Evolutionary conservation across 2,113 vertebrate genomes (phyloP).

Genomic region (Epinephelus lanceolatus): DNA sequence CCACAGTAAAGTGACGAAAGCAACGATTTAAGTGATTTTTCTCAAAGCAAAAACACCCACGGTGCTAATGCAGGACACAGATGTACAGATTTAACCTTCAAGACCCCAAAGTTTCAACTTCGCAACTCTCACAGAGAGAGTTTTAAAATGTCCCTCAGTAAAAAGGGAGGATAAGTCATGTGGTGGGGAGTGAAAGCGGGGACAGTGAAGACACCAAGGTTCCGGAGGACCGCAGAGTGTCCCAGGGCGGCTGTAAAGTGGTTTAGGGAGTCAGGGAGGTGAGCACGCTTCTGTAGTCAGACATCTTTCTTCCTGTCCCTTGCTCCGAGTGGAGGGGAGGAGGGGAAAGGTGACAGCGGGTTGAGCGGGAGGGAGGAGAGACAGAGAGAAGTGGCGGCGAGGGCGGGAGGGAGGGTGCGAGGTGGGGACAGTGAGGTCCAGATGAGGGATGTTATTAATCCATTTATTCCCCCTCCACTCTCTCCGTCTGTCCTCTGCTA

Average conservation of each 20-base stretch:
- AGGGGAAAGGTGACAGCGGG: conserved; percentile 21
- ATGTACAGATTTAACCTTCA: conserved; percentile 6
- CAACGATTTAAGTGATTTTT: not conserved
- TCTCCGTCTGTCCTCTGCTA: conserved; percentile 57
- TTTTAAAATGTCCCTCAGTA: not conserved
- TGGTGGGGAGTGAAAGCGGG: not conserved
- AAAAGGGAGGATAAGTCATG: conserved; percentile 1
- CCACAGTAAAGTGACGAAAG: not conserved
- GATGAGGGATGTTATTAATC: conserved; percentile 70
- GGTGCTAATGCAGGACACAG: not conserved
- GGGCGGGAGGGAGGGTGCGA: not conserved
- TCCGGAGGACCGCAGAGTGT: conserved; percentile 23
- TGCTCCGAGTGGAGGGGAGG: not conserved
- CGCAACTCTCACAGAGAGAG: not conserved
- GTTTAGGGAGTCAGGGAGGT: conserved; percentile 45
- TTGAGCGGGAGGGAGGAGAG: not conserved
- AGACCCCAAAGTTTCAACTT: not conserved
- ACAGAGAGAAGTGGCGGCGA: not conserved
- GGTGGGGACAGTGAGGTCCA: conserved; percentile 25
- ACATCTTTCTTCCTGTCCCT: conserved; percentile 45
- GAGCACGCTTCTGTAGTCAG: conserved; percentile 28
- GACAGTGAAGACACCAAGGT: conserved; percentile 1
- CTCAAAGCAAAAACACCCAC: not conserved
- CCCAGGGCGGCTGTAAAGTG: conserved; percentile 51
- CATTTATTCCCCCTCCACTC: conserved; percentile 64